These are phyloP conservation scores for Pantherophis guttatus DNA, from an alignment of 2,113 vertebrate species.

Conservation along the genomic window DNA sequence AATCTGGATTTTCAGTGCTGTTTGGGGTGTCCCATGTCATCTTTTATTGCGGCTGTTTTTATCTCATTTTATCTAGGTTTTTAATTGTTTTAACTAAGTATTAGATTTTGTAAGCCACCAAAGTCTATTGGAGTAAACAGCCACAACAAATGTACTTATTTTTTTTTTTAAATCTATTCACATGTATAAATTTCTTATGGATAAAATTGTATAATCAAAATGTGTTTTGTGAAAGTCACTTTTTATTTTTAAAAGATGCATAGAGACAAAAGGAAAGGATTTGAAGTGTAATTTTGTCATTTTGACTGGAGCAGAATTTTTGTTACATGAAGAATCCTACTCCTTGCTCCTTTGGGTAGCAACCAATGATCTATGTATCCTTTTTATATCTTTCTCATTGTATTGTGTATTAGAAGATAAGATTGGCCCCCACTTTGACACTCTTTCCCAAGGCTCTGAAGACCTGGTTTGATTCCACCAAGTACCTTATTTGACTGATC, in stretches of 20 bases:
- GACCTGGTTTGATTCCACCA: background rate
- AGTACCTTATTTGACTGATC: background rate
- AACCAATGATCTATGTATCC: background rate
- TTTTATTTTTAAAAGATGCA: background rate
- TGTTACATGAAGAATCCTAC: background rate
- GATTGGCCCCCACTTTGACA: background rate
- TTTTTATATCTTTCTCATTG: background rate
- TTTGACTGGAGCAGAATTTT: background rate
- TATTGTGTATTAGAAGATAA: background rate
- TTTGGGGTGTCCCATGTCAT: background rate
- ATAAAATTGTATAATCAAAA: background rate
- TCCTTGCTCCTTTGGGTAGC: background rate
- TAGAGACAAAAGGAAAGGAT: background rate
- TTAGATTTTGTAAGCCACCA: background rate
- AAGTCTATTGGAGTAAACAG: background rate
- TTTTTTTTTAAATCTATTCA: background rate
- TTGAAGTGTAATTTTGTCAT: background rate
- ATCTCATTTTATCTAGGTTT: background rate
- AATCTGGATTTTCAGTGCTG: background rate
- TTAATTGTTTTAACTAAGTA: background rate
- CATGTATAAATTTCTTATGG: background rate
- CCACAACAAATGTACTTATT: background rate
- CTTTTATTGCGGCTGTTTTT: background rate
- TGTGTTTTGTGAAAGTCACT: background rate
- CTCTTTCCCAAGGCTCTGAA: background rate